A percentile compares a stretch with the other conserved stretches of the same genome.
phyloP scores from a whole-genome alignment of 2,888 invertebrate genomes.

The Dusona sp. region DNA sequence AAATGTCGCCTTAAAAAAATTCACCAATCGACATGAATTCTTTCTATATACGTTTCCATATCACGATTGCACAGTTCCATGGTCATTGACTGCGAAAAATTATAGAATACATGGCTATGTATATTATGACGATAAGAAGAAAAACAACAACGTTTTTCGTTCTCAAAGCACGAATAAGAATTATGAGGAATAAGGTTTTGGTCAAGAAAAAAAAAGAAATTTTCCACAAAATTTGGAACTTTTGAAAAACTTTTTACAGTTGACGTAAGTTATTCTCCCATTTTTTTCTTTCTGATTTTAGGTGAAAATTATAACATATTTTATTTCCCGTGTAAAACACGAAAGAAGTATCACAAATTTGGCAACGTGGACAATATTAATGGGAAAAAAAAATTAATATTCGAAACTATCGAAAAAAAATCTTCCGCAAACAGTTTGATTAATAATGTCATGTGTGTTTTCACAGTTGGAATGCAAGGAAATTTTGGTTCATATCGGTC shows the following conservation, averaged over 20 bases:
- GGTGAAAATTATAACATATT: too few species aligned
- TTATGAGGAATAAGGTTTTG: neutral
- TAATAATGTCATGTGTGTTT: neutral
- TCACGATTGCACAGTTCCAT: slow-evolving; percentile 2
- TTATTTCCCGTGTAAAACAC: too few species aligned
- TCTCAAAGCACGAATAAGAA: too few species aligned
- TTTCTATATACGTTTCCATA: neutral
- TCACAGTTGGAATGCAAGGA: neutral
- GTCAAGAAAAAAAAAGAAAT: neutral
- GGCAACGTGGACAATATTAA: neutral
- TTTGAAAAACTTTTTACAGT: too few species aligned
- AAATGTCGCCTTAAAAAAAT: slow-evolving; percentile 1
- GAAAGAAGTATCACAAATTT: neutral
- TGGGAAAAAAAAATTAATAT: neutral
- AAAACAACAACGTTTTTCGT: neutral
- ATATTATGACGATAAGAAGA: neutral
- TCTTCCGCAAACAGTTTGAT: too few species aligned
- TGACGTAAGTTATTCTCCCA: too few species aligned
- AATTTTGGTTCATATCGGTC: neutral
- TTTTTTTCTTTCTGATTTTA: too few species aligned
- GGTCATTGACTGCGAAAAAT: neutral
- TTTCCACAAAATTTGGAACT: too few species aligned
- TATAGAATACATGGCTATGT: neutral
- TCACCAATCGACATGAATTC: slow-evolving; percentile 3
- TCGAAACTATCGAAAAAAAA: too few species aligned